Base-by-base conservation (phyloP, 2,113 vertebrate genomes). In the Mustela nigripes region DNA sequence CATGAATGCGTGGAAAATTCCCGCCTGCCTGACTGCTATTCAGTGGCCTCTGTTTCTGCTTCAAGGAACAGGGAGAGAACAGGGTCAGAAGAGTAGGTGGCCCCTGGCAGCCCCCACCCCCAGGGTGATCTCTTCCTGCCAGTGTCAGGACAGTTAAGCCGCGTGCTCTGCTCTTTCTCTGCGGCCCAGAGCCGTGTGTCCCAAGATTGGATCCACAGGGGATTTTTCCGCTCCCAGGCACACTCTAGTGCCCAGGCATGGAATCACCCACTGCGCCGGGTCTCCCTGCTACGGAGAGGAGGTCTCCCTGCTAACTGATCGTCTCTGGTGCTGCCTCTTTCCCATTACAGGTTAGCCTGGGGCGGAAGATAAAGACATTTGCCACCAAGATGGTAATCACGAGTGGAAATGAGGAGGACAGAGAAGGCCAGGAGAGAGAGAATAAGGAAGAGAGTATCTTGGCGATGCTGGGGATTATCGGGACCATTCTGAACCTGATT, bases 381-480 rank as follows among this genome's bases (percentile, higher is more conserved):
- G 98, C 99, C 86, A 99, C 98, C 99, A 99, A 99, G 99, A 99
- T 99, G 99, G 99, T 99, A 98, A 99, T 99, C 99, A 99, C 99
- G 98, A 99, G 99, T 96, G 99, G 99, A 97, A 99, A 98, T 99
- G 99, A 99, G 98, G 99, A 99, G 95, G 99, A 99, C 99, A 99
- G 99, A 98, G 99, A 99, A 98, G 99, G 98, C 98, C 99, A 99
- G 99, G 99, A 99, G 98, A 99, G 99, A 97, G 99, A 99, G 98
- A 99, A 99, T 95, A 99, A 99, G 97, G 99, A 99, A 98, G 99
- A 99, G 98, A 99, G 99, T 56, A 99, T 99, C 97, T 97, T 99
- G 98, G 99, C 99, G 33, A 99, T 99, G 99, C 98, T 99, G 98
- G 99, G 99, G 63, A 99, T 99, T 94, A 99, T 99, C 22, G 99